Conservation (phyloP, 37 sponge, comb jelly and placozoan genomes). For the Geodia barretti region DNA sequence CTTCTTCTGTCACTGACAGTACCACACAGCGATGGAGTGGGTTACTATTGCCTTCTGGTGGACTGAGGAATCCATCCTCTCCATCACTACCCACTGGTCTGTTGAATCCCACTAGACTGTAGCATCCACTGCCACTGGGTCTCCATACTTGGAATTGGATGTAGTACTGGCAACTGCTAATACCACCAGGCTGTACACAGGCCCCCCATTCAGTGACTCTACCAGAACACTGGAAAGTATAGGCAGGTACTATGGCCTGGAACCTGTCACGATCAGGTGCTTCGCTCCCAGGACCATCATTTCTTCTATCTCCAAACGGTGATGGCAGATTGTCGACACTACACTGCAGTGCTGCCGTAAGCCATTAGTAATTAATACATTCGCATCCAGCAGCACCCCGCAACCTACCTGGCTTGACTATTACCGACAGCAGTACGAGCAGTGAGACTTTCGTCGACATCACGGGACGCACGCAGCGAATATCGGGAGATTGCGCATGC, state of each 20-base stretch:
- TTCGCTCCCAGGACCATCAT: too few species aligned
- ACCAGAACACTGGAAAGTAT: background rate
- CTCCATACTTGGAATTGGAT: slow-evolving; percentile 55
- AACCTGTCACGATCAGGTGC: background rate
- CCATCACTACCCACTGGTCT: background rate
- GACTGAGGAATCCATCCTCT: background rate
- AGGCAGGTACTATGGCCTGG: slow-evolving; percentile 1
- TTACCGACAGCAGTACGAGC: background rate
- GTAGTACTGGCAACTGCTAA: background rate
- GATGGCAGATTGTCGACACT: background rate
- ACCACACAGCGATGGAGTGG: background rate
- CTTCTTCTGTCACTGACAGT: slow-evolving; percentile 1
- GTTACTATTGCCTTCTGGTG: background rate
- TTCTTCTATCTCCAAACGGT: background rate
- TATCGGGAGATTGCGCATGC: too few species aligned
- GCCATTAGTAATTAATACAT: background rate
- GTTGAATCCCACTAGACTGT: slow-evolving; percentile 31
- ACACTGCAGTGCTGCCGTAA: too few species aligned
- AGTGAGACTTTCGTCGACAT: too few species aligned
- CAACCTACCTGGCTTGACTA: background rate
- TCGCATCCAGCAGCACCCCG: background rate
- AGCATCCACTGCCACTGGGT: slow-evolving; percentile 18
- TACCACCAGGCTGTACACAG: background rate
- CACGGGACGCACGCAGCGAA: too few species aligned
- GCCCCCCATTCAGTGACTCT: background rate